Evolutionary conservation across 2,797 vertebrate species (phyloP).

Genomic region (Mergus octosetaceus): DNA sequence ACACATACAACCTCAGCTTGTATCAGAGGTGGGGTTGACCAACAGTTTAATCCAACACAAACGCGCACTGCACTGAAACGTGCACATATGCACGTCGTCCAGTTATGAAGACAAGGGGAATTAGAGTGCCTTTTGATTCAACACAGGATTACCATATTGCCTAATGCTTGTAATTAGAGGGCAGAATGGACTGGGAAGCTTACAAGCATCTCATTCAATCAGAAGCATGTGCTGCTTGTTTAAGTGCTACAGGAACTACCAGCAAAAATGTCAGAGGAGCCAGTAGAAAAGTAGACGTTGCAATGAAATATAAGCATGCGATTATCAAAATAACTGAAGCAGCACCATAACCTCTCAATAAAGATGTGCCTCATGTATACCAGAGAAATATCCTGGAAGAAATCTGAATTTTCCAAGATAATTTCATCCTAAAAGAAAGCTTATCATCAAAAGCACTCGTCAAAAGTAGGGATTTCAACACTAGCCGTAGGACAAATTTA

Average conservation of each 20-base stretch:
- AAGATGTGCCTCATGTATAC: neutral
- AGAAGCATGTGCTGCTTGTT: neutral
- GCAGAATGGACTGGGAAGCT: constrained; percentile 44
- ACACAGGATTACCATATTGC: constrained; percentile 42
- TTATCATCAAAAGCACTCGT: neutral
- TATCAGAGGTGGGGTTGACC: neutral
- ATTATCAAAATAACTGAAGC: constrained; percentile 35
- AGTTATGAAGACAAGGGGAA: constrained; percentile 8
- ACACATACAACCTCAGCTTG: neutral
- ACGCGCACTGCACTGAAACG: neutral
- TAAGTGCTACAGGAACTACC: constrained; percentile 11
- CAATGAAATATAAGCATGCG: constrained; percentile 8
- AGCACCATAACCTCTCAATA: neutral
- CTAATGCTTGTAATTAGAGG: constrained; percentile 67
- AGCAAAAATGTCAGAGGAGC: neutral
- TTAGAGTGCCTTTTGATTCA: constrained; percentile 26
- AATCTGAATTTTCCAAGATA: neutral
- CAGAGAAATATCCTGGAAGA: neutral
- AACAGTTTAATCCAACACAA: neutral
- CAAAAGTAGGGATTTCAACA: neutral
- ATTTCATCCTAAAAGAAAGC: neutral
- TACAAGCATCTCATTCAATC: constrained; percentile 34
- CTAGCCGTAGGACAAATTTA: neutral
- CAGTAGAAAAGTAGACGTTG: constrained; percentile 19
- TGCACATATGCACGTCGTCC: constrained; percentile 17